phyloP scores from a whole-genome alignment of 2,888 invertebrate genomes.

The Pyrochroa serraticornis region DNA sequence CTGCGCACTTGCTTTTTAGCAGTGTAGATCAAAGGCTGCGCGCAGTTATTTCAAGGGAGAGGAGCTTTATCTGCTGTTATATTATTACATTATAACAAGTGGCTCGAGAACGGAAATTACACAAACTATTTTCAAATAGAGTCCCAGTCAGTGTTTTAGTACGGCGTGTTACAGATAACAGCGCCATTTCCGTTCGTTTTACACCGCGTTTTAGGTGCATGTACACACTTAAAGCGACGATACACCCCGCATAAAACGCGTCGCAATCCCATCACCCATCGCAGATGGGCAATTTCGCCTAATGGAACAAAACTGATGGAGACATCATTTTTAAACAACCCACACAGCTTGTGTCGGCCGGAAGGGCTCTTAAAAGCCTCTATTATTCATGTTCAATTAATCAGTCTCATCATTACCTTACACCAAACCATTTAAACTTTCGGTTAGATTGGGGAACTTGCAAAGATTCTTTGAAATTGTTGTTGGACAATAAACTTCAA shows the following conservation, averaged over 20 bases:
- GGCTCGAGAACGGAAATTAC: constrained; percentile 59
- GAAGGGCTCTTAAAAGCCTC: too few species aligned
- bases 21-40: constrained; percentile 30
- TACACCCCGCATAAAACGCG: constrained; percentile 1
- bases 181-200: constrained; percentile 57
- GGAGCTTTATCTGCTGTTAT: constrained; percentile 51
- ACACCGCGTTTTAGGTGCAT: constrained; percentile 46
- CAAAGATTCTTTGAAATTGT: too few species aligned
- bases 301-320: too few species aligned
- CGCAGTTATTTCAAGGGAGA: constrained; percentile 16
- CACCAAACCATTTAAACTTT: too few species aligned
- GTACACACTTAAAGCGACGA: constrained; percentile 21
- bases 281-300: too few species aligned
- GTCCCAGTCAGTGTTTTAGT: constrained; percentile 56
- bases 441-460: too few species aligned
- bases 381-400: too few species aligned
- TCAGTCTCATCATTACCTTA: too few species aligned
- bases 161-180: constrained; percentile 55
- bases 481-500: too few species aligned
- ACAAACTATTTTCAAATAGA: constrained; percentile 61
- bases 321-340: too few species aligned
- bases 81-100: constrained; percentile 59
- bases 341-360: too few species aligned
- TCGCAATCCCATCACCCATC: not conserved
- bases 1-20: constrained; percentile 23